phyloP scores from a whole-genome alignment of 2,888 invertebrate species.

The Oxyscelio sp. region DNA sequence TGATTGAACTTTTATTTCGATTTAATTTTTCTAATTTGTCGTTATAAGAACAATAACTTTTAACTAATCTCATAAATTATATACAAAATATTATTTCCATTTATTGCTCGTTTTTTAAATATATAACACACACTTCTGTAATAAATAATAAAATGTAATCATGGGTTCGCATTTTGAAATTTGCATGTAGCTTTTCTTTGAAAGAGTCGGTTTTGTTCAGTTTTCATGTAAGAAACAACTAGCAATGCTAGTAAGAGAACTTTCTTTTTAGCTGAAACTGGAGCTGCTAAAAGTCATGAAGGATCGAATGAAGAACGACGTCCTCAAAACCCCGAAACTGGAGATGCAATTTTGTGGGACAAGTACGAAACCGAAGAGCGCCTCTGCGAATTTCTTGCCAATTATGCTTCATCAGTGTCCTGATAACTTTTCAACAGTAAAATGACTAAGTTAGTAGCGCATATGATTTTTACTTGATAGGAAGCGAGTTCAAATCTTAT shows the following conservation, averaged over 20 bases:
- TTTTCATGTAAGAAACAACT: neutral
- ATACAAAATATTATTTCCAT: too few relatives aligned
- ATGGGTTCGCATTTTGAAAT: too few relatives aligned
- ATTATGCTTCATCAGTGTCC: conserved; percentile 94
- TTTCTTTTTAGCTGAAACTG: conserved; percentile 91
- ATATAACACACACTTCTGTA: too few relatives aligned
- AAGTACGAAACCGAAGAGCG: conserved; percentile 90
- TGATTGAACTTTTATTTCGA: too few relatives aligned
- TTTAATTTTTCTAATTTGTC: too few relatives aligned
- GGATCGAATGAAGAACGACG: conserved; percentile 89
- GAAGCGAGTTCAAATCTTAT: too few relatives aligned
- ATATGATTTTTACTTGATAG: too few relatives aligned
- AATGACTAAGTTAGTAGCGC: too few relatives aligned
- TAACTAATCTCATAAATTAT: too few relatives aligned
- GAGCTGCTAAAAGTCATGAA: conserved; percentile 91
- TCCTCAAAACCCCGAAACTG: conserved; percentile 90
- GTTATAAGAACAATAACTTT: too few relatives aligned
- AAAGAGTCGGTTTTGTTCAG: too few relatives aligned
- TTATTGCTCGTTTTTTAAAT: neutral
- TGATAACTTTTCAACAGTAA: conserved; percentile 95
- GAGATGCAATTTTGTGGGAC: conserved; percentile 93
- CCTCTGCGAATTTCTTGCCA: conserved; percentile 91
- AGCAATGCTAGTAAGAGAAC: neutral
- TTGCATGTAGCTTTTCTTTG: conserved; percentile 11
- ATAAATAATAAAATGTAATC: too few relatives aligned